Conservation (phyloP, 2,888 invertebrate species). For the Melikaiella ostensackeni region DNA sequence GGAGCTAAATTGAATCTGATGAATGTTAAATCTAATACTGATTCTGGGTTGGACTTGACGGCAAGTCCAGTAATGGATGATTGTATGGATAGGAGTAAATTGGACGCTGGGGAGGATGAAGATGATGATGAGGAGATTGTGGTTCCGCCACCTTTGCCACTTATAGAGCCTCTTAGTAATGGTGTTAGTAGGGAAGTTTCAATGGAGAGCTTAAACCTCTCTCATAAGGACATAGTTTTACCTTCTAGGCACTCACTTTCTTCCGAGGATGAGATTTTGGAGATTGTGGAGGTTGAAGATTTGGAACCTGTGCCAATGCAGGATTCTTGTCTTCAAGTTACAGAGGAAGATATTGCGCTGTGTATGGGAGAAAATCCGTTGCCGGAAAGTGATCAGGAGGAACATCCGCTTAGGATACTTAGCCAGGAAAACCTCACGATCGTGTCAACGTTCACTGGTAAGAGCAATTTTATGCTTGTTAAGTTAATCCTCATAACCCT, state of each 20-base stretch:
- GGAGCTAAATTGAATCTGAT: conserved; percentile 72
- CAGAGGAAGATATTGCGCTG: conserved; percentile 94
- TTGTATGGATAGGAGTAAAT: conserved; percentile 66
- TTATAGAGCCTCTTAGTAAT: conserved; percentile 86
- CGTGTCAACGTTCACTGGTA: conserved; percentile 92
- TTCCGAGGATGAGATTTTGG: conserved; percentile 86
- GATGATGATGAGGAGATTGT: conserved; percentile 89
- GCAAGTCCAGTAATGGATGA: conserved; percentile 72
- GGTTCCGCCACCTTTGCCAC: conserved; percentile 89
- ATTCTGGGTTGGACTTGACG: conserved; percentile 72
- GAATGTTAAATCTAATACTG: conserved; percentile 72
- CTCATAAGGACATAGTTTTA: conserved; percentile 84
- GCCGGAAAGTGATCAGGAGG: conserved; percentile 86
- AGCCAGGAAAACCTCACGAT: conserved; percentile 95
- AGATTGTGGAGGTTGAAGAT: conserved; percentile 89
- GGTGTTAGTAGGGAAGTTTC: conserved; percentile 86
- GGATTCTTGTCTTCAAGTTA: conserved; percentile 92
- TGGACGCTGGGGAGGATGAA: conserved; percentile 78
- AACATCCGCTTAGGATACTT: conserved; percentile 91
- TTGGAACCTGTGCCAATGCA: conserved; percentile 91
- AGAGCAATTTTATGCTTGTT: conserved; percentile 64
- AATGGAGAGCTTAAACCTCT: conserved; percentile 88
- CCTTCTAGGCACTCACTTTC: conserved; percentile 81
- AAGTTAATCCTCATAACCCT: too few species aligned
- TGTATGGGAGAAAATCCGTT: conserved; percentile 89